These are phyloP conservation scores for Drosophila mayri DNA, from an alignment of 1,140 invertebrate genomes.

Conservation along the genomic window DNA sequence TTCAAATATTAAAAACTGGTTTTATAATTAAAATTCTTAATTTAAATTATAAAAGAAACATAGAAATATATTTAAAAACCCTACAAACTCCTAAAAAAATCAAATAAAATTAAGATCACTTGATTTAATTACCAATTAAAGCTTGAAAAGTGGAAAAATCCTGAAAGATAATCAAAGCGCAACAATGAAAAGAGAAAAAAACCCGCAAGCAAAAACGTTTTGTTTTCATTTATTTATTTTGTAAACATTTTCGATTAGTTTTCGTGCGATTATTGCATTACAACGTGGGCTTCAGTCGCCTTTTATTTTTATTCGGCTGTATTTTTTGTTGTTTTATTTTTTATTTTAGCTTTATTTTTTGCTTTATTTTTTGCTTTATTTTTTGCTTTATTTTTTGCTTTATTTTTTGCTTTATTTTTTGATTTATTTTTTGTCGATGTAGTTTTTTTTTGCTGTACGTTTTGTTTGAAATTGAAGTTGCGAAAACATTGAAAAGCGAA, in stretches of 20 bases:
- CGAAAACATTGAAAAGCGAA: constrained; percentile 65
- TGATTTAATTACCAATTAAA: not conserved
- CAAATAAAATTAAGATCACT: not conserved
- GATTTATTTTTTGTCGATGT: not conserved
- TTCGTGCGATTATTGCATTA: constrained; percentile 60
- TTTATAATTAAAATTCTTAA: too few relatives aligned
- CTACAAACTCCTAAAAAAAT: too few relatives aligned
- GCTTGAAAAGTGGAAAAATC: constrained; percentile 1
- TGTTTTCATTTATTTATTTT: constrained; percentile 29
- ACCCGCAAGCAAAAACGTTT: constrained; percentile 13
- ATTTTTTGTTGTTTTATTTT: constrained; percentile 12
- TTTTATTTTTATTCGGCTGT: constrained; percentile 7
- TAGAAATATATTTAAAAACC: too few relatives aligned
- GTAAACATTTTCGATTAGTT: constrained; percentile 63
- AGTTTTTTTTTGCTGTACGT: constrained; percentile 18
- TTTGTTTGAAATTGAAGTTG: constrained; percentile 71
- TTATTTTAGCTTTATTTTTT: constrained; percentile 12
- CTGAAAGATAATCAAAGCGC: not conserved
- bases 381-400: constrained; percentile 4
- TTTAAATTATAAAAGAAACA: too few relatives aligned
- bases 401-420: constrained; percentile 20
- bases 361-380: constrained; percentile 1
- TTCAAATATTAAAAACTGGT: too few relatives aligned
- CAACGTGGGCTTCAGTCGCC: constrained; percentile 30
- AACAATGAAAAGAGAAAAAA: not conserved